Conservation (phyloP, 2,113 vertebrate genomes). For the Ammodytes marinus region DNA sequence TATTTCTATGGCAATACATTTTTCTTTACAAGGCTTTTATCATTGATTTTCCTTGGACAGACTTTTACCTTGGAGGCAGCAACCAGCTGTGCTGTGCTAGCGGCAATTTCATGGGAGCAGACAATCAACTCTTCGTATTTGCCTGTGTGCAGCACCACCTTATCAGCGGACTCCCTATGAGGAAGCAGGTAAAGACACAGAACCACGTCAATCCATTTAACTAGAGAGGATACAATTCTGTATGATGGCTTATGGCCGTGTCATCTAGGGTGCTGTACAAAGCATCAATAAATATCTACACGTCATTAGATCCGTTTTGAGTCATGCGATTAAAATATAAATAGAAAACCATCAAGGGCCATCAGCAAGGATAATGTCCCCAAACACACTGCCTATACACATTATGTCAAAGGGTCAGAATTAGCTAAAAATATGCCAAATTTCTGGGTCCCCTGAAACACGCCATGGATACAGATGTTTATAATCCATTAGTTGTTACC, state of each 20-base stretch:
- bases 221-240: neutral
- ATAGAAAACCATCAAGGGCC: neutral
- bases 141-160: conserved; percentile 93
- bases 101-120: conserved; percentile 96
- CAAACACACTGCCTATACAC: neutral
- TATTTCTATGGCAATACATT: neutral
- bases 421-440: neutral
- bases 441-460: neutral
- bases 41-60: neutral
- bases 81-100: conserved; percentile 97
- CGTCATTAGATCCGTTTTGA: neutral
- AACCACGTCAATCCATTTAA: neutral
- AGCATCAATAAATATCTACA: neutral
- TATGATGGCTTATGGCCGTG: neutral
- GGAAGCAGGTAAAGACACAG: neutral
- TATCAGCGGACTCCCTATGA: conserved; percentile 94
- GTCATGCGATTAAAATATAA: neutral
- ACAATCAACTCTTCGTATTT: conserved; percentile 97
- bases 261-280: neutral
- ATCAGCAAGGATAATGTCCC: neutral
- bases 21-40: neutral
- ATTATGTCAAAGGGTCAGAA: neutral
- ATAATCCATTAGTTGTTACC: neutral
- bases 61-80: conserved; percentile 94
- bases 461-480: neutral